Conservation (phyloP, 2,888 invertebrate genomes). For the Idaea dimidiata region DNA sequence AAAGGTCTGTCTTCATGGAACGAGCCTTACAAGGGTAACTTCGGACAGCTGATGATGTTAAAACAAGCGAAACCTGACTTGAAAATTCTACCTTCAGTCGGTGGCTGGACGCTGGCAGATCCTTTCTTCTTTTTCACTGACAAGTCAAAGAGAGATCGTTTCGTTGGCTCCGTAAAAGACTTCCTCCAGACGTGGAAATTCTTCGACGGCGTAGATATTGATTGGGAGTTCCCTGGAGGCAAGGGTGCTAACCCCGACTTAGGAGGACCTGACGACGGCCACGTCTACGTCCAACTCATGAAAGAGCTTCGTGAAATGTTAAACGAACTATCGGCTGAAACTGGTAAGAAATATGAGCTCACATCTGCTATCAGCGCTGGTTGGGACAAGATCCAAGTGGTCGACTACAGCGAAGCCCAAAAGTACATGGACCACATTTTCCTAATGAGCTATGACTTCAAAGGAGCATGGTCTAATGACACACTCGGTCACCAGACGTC, state of each 20-base stretch:
- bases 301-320: conserved; percentile 70
- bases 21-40: conserved; percentile 76
- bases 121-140: conserved; percentile 74
- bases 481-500: conserved; percentile 69
- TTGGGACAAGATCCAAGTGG: conserved; percentile 76
- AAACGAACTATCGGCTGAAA: conserved; percentile 61
- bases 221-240: conserved; percentile 78
- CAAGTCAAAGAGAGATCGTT: conserved; percentile 61
- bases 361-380: conserved; percentile 77
- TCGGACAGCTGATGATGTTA: conserved; percentile 73
- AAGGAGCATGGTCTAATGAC: conserved; percentile 76
- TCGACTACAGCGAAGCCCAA: conserved; percentile 69
- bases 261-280: conserved; percentile 68
- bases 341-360: conserved; percentile 70
- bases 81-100: conserved; percentile 70
- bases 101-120: conserved; percentile 75
- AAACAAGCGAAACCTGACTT: conserved; percentile 71
- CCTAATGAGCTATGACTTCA: conserved; percentile 75
- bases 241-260: conserved; percentile 73
- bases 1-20: conserved; percentile 73
- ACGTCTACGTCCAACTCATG: conserved; percentile 65
- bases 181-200: conserved; percentile 76
- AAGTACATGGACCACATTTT: conserved; percentile 77
- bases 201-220: conserved; percentile 75
- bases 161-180: conserved; percentile 70